These are phyloP conservation scores for Apolygus lucorum DNA, from an alignment of 1,140 invertebrate species.

Conservation along the genomic window DNA sequence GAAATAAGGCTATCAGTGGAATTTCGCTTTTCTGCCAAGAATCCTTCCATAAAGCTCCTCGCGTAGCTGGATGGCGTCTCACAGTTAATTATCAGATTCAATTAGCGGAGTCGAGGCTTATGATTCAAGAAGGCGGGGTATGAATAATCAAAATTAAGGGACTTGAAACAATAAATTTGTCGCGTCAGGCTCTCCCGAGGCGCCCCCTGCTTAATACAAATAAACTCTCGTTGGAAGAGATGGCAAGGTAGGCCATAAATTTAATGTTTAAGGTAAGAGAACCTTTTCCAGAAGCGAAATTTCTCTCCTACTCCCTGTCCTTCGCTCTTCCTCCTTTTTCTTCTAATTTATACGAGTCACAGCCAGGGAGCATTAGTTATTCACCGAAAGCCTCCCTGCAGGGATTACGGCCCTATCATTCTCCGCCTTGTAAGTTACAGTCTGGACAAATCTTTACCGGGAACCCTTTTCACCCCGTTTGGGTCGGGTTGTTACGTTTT, in stretches of 20 bases:
- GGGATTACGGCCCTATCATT: slow-evolving; percentile 16
- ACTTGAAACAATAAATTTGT: slow-evolving; percentile 8
- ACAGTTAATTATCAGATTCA: not conserved
- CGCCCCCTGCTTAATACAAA: slow-evolving; percentile 9
- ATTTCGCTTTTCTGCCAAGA: too few relatives aligned
- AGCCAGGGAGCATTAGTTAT: slow-evolving; percentile 13
- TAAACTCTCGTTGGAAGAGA: not conserved
- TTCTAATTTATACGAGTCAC: slow-evolving; percentile 21
- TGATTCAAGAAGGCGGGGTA: not conserved
- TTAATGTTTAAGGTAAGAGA: not conserved
- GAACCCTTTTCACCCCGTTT: too few relatives aligned
- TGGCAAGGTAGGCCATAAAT: not conserved
- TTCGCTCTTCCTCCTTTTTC: slow-evolving; percentile 4
- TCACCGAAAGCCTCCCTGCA: slow-evolving; percentile 6
- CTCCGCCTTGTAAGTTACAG: slow-evolving; percentile 8
- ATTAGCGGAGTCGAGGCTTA: slow-evolving; percentile 1
- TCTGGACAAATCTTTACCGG: slow-evolving; percentile 11
- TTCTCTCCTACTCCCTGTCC: not conserved
- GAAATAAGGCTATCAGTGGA: too few relatives aligned
- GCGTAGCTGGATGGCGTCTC: not conserved
- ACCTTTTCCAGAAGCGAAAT: not conserved
- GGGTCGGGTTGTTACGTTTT: too few relatives aligned
- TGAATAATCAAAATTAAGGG: slow-evolving; percentile 16
- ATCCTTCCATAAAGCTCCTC: too few relatives aligned
- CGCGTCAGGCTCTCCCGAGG: not conserved